Evolutionary conservation across 2,888 invertebrate genomes (phyloP), one percentile per base, ranked within the genome.

Genomic region (Tiphia femorata): DNA sequence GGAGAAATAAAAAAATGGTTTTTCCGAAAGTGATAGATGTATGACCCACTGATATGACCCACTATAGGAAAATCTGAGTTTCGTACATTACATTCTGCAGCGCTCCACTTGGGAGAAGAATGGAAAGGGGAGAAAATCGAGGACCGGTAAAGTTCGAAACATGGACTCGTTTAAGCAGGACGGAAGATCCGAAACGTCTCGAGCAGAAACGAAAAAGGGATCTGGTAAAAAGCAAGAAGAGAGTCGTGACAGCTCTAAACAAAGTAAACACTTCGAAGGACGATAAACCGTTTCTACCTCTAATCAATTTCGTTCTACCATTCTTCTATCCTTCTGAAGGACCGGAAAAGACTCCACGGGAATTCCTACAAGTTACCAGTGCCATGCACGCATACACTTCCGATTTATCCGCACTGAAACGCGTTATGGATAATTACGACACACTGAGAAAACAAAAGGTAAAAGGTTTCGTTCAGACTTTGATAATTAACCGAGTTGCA

Each of bases 341-440:
- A 51, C 54, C 2, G 14, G 49, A 25, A 17, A 21, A 48, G 17
- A 14, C 8, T 6, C 42, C 3, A 46, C 37, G 19, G 52, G 64
- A 21, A 35, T 29, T n/a, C 4, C 42, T 59, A 4, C 16, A 44
- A 37, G 49, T 62, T 25, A 30, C n/a, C 3, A 44, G 35, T 8
- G 49, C 53, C 10, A 68, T 75, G 59, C 56, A 67, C 3, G 40
- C 55, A 44, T 76, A 73, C 25, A 21, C 63, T 10, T 44, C 12
- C 17, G 67, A 53, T 6, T 62, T 78, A 1, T 48, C 58, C 3
- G 46, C 43, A 0, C 62, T 79, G 8, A 50, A 70, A 14, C 50
- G 62, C 3, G 33, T 73, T 2, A 54, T 77, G 12, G 44, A 35
- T 1, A 58, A 60, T 41, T 73, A 72, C 74, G 61, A 77, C 60